Evolutionary conservation across 2,888 invertebrate species (phyloP), one percentile per base, ranked within the genome.

Genomic region (Stenodera caucasica): DNA sequence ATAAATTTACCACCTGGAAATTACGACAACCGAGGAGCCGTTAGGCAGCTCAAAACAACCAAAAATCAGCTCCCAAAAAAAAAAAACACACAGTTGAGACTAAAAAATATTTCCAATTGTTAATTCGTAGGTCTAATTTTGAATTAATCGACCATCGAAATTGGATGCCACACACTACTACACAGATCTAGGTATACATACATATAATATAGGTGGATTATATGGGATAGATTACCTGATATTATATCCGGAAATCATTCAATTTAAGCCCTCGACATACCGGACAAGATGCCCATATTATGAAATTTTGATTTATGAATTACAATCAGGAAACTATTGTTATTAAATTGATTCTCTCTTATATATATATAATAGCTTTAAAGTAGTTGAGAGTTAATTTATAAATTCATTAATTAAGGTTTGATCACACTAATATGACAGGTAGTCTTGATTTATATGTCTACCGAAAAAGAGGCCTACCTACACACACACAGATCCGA

Each of bases 241-340:
- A 67, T 65, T 72, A 68, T 67, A 66, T 65, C 71, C 70, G 71
- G 73, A 73, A 72, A 73, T 73, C 71, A 72, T 73, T 72, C 71
- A 73, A 74, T 73, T 73, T 71, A 70, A 66, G 67, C 68, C 70
- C 21, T 45, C 45, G 45, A 45, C 45, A 45, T 45, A 45, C 5
- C 45, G 45, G 67, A 68, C 70, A 68, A 71, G 67, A 68, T 66
- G 69, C 58, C 45, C 68, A 70, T 63, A 70, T 72, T 70, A 72
- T 66, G 63, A 66, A 65, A 65, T 64, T 55, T 60, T 62, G 68
- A 66, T 67, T 70, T 70, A 64, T 67, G 64, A 61, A 61, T 64
- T 64, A 60, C 45, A 21, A 45, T 45, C 45, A 45, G 45, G 45
- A 45, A 45, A 45, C 15, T 45, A 45, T 45, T 45, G 45, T 45